Percentiles rank a stretch among this genome's conserved stretches.
Conservation (phyloP, 2,113 vertebrate species). For the Lota lota region DNA sequence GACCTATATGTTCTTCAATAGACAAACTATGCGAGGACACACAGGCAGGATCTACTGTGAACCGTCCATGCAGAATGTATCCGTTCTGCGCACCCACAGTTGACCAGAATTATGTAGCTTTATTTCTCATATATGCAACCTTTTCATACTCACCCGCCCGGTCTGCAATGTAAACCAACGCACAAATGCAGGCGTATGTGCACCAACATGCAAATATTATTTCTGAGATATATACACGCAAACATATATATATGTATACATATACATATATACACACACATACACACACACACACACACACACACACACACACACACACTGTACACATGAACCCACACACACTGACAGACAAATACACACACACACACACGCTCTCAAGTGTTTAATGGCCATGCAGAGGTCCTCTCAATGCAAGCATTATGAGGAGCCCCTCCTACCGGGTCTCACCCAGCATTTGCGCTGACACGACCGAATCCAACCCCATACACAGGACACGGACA, state of each 20-base stretch:
- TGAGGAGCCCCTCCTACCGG: conserved; percentile 19
- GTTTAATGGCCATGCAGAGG: conserved; percentile 25
- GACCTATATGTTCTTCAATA: conserved; percentile 63
- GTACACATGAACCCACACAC: no score
- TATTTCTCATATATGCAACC: neutral
- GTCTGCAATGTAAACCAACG: conserved; percentile 23
- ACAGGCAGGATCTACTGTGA: conserved; percentile 31
- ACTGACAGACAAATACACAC: neutral
- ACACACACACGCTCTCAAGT: neutral
- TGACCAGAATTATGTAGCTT: conserved; percentile 7
- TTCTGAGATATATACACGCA: no score
- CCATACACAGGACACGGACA: conserved; percentile 32
- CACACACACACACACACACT: no score
- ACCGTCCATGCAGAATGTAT: conserved; percentile 31
- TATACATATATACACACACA: conserved; percentile 1
- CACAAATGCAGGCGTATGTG: neutral
- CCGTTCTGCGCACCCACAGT: conserved; percentile 16
- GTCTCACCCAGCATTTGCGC: conserved; percentile 40
- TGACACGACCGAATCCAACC: conserved; percentile 47
- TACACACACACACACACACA: neutral
- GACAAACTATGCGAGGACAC: conserved; percentile 31
- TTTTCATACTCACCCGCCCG: conserved; percentile 8
- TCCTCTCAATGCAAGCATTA: conserved; percentile 33
- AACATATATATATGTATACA: conserved; percentile 16
- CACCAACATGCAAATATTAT: neutral